A percentile compares a stretch with the other conserved stretches of the same genome.
Evolutionary conservation across 2,113 vertebrate genomes (phyloP).

Genomic region (Oncorhynchus mykiss): DNA sequence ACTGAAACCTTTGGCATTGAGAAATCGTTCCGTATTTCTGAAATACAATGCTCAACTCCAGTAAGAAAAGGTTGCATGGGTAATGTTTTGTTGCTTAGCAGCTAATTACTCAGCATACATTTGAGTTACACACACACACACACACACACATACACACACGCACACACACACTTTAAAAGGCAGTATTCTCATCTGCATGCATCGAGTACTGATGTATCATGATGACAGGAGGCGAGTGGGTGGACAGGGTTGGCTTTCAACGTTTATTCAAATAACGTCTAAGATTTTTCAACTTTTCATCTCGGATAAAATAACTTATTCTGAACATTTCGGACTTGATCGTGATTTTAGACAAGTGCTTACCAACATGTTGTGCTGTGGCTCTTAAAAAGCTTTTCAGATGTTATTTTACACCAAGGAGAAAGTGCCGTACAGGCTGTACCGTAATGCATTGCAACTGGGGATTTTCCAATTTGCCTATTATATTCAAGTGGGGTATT

Average conservation of each 20-base stretch:
- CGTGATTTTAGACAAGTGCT: no score
- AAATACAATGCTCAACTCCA: not conserved
- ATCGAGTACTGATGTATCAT: not conserved
- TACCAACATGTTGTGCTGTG: no score
- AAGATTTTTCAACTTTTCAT: not conserved
- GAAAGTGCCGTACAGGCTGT: no score
- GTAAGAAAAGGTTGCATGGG: not conserved
- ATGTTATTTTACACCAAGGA: no score
- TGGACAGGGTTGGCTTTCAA: not conserved
- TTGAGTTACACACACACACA: not conserved
- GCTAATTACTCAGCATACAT: not conserved
- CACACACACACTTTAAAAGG: not conserved
- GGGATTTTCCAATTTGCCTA: no score
- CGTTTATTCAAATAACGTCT: not conserved
- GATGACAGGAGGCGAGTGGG: not conserved
- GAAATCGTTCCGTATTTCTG: not conserved
- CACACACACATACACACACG: slow-evolving; percentile 7
- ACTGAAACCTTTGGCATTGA: not conserved
- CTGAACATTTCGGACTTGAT: no score
- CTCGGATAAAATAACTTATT: not conserved
- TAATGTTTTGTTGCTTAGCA: not conserved
- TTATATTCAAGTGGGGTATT: no score
- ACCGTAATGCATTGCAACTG: no score
- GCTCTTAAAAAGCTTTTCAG: no score
- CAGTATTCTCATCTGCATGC: not conserved